A percentile compares a stretch with the other conserved stretches of the same genome.
These are phyloP conservation scores for Drosophila athabasca DNA, from an alignment of 1,140 invertebrate species.

Conservation along the genomic window DNA sequence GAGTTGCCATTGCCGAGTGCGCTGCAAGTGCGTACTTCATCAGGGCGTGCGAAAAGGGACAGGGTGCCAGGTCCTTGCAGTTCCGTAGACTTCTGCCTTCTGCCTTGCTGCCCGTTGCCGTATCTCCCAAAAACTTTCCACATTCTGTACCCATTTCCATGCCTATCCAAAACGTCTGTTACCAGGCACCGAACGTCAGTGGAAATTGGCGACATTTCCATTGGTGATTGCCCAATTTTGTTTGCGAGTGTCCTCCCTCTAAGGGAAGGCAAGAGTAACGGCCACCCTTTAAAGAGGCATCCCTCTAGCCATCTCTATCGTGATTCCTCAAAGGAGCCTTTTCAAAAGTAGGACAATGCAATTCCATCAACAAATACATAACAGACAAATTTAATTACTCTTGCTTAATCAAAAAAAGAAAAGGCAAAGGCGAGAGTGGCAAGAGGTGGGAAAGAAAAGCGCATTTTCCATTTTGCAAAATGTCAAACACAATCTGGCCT, in stretches of 20 bases:
- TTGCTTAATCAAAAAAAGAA: constrained; percentile 24
- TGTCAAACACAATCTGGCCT: constrained; percentile 55
- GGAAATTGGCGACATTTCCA: constrained; percentile 55
- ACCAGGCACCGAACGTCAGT: constrained; percentile 39
- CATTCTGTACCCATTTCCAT: background rate
- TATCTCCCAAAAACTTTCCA: background rate
- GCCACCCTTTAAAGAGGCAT: too few species aligned
- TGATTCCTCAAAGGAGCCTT: background rate
- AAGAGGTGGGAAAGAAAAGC: constrained; percentile 27
- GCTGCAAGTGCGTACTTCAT: constrained; percentile 65
- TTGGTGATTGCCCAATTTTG: constrained; percentile 61
- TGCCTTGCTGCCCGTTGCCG: background rate
- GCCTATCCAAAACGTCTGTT: constrained; percentile 30
- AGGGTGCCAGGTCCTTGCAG: constrained; percentile 25
- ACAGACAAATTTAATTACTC: constrained; percentile 53
- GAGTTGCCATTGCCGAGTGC: constrained; percentile 54
- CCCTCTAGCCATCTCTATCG: background rate
- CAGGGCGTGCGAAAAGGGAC: constrained; percentile 29
- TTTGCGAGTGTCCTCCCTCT: constrained; percentile 10
- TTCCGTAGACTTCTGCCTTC: background rate
- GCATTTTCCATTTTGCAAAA: constrained; percentile 45
- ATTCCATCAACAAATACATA: background rate
- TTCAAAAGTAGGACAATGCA: background rate
- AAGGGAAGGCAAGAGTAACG: too few species aligned
- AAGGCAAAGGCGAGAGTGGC: constrained; percentile 11